A percentile compares a stretch with the other conserved stretches of the same genome.
These are phyloP conservation scores for Margarornis squamiger DNA, from an alignment of 2,797 vertebrate species.

Conservation along the genomic window DNA sequence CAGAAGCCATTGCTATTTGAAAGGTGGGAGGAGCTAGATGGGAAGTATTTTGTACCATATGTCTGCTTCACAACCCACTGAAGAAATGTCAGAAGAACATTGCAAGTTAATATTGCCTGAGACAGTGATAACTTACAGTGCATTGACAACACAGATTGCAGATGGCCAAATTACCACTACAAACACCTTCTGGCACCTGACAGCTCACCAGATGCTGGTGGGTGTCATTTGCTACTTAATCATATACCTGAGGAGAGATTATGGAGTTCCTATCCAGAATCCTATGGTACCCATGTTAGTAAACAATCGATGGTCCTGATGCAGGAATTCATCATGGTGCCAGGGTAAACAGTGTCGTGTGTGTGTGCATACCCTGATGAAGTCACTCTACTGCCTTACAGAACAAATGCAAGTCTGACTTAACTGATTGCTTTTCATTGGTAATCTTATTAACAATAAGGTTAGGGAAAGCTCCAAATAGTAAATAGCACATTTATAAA, in stretches of 20 bases:
- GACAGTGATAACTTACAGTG: conserved; percentile 65
- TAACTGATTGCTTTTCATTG: neutral
- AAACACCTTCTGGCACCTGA: conserved; percentile 70
- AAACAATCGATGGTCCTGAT: neutral
- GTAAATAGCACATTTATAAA: neutral
- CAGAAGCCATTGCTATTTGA: neutral
- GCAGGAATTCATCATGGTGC: neutral
- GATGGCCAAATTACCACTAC: conserved; percentile 68
- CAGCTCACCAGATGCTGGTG: conserved; percentile 66
- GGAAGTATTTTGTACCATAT: conserved; percentile 38
- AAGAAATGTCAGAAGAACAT: conserved; percentile 55
- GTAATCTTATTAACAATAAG: neutral
- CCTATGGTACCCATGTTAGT: conserved; percentile 42
- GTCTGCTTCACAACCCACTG: conserved; percentile 40
- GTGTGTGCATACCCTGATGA: neutral
- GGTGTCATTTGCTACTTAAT: conserved; percentile 68
- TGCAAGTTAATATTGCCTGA: conserved; percentile 63
- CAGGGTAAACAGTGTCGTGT: neutral
- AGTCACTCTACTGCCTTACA: neutral
- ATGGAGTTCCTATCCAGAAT: neutral
- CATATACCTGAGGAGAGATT: conserved; percentile 52
- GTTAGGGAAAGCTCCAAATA: neutral
- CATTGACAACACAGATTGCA: conserved; percentile 62
- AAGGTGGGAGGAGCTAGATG: conserved; percentile 28
- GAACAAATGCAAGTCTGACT: neutral